phyloP scores from a whole-genome alignment of 2,797 vertebrate species.

The Tenualosa thibaudeaui region DNA sequence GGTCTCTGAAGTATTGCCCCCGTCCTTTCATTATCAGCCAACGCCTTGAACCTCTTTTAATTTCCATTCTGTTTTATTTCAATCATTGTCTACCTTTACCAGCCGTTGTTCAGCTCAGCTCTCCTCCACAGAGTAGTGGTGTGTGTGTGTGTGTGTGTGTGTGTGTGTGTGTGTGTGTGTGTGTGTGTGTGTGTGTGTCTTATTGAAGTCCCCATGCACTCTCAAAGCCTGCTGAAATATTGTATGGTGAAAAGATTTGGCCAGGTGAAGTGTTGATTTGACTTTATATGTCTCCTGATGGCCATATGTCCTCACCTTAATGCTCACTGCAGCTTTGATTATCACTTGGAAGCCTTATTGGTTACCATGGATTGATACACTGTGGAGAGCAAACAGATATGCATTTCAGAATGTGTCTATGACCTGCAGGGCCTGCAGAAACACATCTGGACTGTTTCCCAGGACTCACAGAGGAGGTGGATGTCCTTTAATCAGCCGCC shows the following conservation, averaged over 20 bases:
- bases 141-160: constrained; percentile 16
- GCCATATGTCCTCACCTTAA: constrained; percentile 46
- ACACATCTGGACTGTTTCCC: constrained; percentile 48
- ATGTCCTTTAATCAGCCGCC: neutral
- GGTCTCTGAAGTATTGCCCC: constrained; percentile 77
- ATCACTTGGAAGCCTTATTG: constrained; percentile 55
- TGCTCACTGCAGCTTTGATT: constrained; percentile 53
- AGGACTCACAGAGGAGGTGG: constrained; percentile 29
- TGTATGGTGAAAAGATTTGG: constrained; percentile 57
- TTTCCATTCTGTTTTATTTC: constrained; percentile 64
- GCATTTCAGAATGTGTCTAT: constrained; percentile 42
- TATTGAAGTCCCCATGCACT: neutral
- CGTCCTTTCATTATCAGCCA: constrained; percentile 74
- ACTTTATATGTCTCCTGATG: constrained; percentile 51
- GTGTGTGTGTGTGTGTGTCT: neutral
- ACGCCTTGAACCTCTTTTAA: constrained; percentile 74
- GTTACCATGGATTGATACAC: constrained; percentile 50
- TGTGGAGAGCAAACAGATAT: constrained; percentile 42
- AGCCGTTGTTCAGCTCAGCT: constrained; percentile 16
- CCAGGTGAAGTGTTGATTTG: constrained; percentile 55
- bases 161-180: neutral
- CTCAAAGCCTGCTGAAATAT: constrained; percentile 53
- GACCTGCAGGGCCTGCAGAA: constrained; percentile 42
- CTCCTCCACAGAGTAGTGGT: constrained; percentile 38
- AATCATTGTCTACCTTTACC: constrained; percentile 57